A percentile compares a stretch with the other conserved stretches of the same genome.
Evolutionary conservation across 2,797 vertebrate species (phyloP).

Genomic region (Holocentrus rufus): DNA sequence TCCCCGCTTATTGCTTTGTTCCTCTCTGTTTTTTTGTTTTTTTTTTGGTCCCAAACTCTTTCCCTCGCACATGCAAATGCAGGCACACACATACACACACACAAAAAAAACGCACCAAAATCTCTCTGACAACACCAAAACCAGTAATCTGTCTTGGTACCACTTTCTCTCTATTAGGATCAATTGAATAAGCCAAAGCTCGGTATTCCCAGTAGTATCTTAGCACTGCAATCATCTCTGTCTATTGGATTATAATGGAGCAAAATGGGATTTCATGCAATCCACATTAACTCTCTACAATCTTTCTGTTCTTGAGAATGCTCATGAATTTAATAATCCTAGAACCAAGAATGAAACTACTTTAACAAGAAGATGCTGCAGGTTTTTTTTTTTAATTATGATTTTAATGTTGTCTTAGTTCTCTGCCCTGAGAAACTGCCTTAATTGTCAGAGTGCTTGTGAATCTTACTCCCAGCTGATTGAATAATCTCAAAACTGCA

Average conservation of each 20-base stretch:
- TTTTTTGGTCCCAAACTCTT: not conserved
- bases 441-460: not conserved
- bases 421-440: not conserved
- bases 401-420: not conserved
- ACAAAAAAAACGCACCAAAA: slow-evolving; percentile 33
- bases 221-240: not conserved
- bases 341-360: not conserved
- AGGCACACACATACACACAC: slow-evolving; percentile 45
- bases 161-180: not conserved
- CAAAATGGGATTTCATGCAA: slow-evolving; percentile 24
- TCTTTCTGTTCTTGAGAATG: not conserved
- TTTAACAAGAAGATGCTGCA: not conserved
- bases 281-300: slow-evolving; percentile 9
- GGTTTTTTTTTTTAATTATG: not conserved
- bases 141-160: not conserved
- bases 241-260: not conserved
- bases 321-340: not conserved
- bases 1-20: too few relatives aligned
- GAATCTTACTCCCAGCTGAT: not conserved
- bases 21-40: too few relatives aligned
- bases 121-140: not conserved
- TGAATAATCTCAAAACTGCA: not conserved
- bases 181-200: slow-evolving; percentile 1
- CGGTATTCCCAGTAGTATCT: not conserved
- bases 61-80: slow-evolving; percentile 6